Base-by-base conservation (phyloP, 2,797 vertebrate species). In the Cottoperca gobio region DNA sequence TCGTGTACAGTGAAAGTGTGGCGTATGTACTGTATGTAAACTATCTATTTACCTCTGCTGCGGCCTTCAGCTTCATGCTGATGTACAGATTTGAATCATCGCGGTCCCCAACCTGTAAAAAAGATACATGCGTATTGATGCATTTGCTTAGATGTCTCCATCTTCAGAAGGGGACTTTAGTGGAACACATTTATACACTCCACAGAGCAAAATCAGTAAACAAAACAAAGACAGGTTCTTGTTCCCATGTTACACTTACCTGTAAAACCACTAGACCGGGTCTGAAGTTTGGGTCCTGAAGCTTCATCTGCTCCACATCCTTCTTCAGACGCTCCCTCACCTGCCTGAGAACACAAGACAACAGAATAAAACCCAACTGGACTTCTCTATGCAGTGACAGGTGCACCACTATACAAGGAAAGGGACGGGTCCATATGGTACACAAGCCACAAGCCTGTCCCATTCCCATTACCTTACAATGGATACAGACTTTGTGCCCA, bases 31-130 rank as follows among this genome's bases (percentile, higher is more conserved):
- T 26, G 0, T 16, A 24, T 24, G 19, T 0, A 55, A 70, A 66
- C 63, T 0, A 40, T 35, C 1, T 37, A 8, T 63, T 95, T 94
- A 98, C 98, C 97, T 99, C 97, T 60, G 95, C 94, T 72, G 98
- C 98, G 80, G 98, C 98, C 85, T 99, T 99, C 81, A 99, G 79
- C 89, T 99, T 99, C 98, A 98, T 95, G 75, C 95, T 97, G 91
- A 99, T 99, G 90, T 99, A 99, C 76, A 99, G 94, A 88, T 98
- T 99, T 12, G 98, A 99, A 92, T 99, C 98, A 58, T 98, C 97
- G 49, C 97, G 90, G 91, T 99, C 92, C 79, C 98, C 98, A 91
- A 99, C 98, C 98, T 99, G 90, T 76, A 90, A 85, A 16, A 71
- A 14, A 73, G n/a, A n/a, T 0, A 4, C 31, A 17, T 45, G n/a